phyloP scores from a whole-genome alignment of 2,797 vertebrate genomes.

The Emys orbicularis region DNA sequence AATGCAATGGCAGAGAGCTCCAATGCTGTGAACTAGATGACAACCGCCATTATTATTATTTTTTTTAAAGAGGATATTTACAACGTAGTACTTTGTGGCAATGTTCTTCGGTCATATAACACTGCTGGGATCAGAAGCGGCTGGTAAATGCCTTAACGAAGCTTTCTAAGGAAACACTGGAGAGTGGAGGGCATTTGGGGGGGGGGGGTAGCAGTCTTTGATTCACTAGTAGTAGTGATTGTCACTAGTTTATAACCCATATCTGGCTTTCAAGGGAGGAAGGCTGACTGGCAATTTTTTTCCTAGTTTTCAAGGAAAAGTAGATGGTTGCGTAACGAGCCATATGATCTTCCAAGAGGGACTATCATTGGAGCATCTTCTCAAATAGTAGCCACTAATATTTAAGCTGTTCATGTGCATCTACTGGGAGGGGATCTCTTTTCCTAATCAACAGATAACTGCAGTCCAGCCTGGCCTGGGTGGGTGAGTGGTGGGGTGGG shows the following conservation, averaged over 20 bases:
- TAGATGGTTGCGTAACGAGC: background rate
- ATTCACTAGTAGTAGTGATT: background rate
- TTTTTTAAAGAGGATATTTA: conserved; percentile 28
- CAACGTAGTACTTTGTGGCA: background rate
- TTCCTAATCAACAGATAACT: background rate
- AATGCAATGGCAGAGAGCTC: conserved; percentile 27
- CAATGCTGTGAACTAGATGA: background rate
- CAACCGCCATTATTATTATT: background rate
- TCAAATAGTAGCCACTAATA: conserved; percentile 43
- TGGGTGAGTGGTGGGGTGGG: background rate
- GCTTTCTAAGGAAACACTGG: conserved; percentile 36
- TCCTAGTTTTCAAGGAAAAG: background rate
- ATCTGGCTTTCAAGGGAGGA: background rate
- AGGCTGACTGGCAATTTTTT: background rate
- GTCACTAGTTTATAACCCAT: background rate
- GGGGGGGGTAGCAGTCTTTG: background rate
- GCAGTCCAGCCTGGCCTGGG: conserved; percentile 6
- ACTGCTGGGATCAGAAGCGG: conserved; percentile 24
- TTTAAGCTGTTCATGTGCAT: conserved; percentile 48
- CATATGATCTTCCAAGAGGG: background rate
- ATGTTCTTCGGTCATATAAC: background rate
- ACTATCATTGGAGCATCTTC: background rate
- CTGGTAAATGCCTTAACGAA: background rate
- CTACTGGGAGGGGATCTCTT: conserved; percentile 39
- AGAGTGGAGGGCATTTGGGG: background rate